These are phyloP conservation scores for Sebastes hubbsi DNA, from an alignment of 2,797 vertebrate species.

Conservation along the genomic window DNA sequence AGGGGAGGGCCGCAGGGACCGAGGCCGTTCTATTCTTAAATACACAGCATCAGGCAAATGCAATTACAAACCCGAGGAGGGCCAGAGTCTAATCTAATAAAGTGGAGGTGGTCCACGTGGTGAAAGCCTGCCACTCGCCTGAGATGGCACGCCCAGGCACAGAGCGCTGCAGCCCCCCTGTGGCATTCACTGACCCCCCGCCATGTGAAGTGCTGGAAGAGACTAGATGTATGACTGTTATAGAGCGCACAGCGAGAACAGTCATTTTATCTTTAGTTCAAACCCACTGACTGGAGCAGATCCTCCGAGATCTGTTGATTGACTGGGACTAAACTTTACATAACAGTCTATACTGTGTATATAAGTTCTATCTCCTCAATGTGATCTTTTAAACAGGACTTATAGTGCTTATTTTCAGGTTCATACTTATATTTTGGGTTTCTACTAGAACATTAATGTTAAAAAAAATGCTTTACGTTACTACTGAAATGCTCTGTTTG, in stretches of 20 bases:
- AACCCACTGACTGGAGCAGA: conserved; percentile 26
- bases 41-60: conserved; percentile 83
- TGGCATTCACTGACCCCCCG: conserved; percentile 30
- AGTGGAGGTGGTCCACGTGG: conserved; percentile 65
- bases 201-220: conserved; percentile 22
- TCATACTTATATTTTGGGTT: neutral
- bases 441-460: neutral
- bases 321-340: conserved; percentile 9
- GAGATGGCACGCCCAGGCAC: conserved; percentile 64
- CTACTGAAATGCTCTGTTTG: neutral
- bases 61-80: conserved; percentile 80
- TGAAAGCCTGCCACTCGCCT: conserved; percentile 67
- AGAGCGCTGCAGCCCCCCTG: conserved; percentile 27
- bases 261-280: conserved; percentile 37
- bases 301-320: conserved; percentile 20
- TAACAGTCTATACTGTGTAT: neutral
- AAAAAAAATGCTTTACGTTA: neutral
- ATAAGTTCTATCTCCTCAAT: neutral
- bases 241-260: conserved; percentile 15
- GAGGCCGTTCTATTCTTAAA: conserved; percentile 81
- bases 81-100: conserved; percentile 82
- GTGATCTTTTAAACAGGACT: neutral
- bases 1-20: conserved; percentile 65
- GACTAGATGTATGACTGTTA: conserved; percentile 22
- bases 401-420: neutral